phyloP scores from a whole-genome alignment of 2,797 vertebrate genomes.

The Spheniscus humboldti region DNA sequence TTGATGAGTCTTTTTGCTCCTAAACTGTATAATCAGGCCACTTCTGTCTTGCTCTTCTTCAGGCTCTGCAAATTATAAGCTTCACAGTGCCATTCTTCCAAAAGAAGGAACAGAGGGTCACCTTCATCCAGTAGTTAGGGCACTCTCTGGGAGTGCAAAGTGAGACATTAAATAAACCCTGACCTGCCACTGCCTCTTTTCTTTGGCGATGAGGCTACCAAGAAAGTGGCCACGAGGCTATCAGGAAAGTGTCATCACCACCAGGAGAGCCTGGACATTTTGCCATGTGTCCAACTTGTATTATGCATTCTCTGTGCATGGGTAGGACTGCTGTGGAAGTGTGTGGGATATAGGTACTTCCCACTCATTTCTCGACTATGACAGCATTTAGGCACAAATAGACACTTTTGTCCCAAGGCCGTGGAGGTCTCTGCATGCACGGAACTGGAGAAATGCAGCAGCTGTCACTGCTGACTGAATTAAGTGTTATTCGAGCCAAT shows the following conservation, averaged over 20 bases:
- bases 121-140: neutral
- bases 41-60: neutral
- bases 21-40: neutral
- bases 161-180: neutral
- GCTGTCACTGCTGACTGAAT: neutral
- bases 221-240: neutral
- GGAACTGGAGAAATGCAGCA: neutral
- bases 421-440: neutral
- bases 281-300: rapidly evolving
- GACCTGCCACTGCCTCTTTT: neutral
- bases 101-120: neutral
- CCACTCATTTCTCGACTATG: neutral
- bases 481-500: neutral
- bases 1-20: neutral
- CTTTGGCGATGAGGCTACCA: neutral
- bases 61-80: neutral
- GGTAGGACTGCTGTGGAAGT: neutral
- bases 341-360: neutral
- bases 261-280: neutral
- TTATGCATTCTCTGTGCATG: neutral
- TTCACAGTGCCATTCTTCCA: neutral
- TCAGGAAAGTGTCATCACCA: neutral
- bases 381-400: neutral
- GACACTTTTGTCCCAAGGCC: neutral
- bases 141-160: neutral